Evolutionary conservation across 2,888 invertebrate genomes (phyloP).

Genomic region (Acleris sparsana): DNA sequence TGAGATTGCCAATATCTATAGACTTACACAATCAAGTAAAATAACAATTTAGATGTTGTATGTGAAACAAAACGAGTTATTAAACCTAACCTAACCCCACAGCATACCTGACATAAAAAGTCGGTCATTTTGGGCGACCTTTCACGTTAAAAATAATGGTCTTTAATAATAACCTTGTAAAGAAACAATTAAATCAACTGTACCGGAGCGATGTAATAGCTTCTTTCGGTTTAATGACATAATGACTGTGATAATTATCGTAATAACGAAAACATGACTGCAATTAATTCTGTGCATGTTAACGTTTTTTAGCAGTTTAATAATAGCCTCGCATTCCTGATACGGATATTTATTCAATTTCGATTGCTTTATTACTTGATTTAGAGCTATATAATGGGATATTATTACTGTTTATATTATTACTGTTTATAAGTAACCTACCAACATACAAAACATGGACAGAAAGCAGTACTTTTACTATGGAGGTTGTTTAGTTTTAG

Average conservation of each 20-base stretch:
- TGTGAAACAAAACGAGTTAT: too few species aligned
- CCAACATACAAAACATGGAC: too few species aligned
- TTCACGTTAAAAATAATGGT: not conserved
- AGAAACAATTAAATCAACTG: constrained; percentile 21
- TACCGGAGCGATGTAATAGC: constrained; percentile 13
- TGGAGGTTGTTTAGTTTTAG: too few species aligned
- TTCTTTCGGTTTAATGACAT: constrained; percentile 17
- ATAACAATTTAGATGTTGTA: too few species aligned
- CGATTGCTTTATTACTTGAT: too few species aligned
- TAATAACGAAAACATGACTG: constrained; percentile 20
- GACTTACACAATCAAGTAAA: too few species aligned
- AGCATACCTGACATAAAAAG: not conserved
- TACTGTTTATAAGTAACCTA: too few species aligned
- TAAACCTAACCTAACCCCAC: too few species aligned
- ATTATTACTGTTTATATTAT: too few species aligned
- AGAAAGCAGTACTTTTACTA: too few species aligned
- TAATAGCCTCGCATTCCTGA: constrained; percentile 24
- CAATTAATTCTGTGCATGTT: constrained; percentile 22
- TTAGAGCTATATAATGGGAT: too few species aligned
- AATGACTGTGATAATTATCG: constrained; percentile 12
- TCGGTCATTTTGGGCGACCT: not conserved
- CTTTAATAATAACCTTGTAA: constrained; percentile 12
- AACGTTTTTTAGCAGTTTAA: constrained; percentile 1
- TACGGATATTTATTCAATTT: not conserved
- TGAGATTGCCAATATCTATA: too few species aligned